Percentiles rank a stretch among this genome's conserved stretches.
Evolutionary conservation across 2,113 vertebrate species (phyloP).

Genomic region (Hippocampus guttulatus): DNA sequence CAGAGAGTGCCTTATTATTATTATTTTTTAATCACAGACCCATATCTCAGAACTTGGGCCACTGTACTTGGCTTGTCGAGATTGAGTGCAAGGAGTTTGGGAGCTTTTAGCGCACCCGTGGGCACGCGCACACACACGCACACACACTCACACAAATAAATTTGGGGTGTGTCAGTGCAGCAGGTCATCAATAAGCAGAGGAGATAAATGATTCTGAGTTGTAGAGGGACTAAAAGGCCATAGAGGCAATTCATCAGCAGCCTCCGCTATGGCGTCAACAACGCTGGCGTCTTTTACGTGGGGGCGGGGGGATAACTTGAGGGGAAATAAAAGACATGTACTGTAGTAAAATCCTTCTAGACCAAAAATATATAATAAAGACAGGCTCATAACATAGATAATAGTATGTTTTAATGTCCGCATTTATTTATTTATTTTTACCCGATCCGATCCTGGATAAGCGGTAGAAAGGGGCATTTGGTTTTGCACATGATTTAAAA

Average conservation of each 20-base stretch:
- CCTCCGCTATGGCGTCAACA: constrained; percentile 17
- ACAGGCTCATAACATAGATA: no score
- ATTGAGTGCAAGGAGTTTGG: not conserved
- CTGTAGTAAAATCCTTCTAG: not conserved
- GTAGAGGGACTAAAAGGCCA: constrained; percentile 62
- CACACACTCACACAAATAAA: not conserved
- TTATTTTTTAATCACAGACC: no score
- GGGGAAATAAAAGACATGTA: not conserved
- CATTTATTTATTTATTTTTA: no score
- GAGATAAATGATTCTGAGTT: constrained; percentile 53
- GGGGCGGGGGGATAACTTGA: not conserved
- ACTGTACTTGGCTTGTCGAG: not conserved
- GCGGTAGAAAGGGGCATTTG: no score
- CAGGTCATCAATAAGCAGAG: constrained; percentile 58
- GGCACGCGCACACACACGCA: no score
- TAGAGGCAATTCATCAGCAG: constrained; percentile 56
- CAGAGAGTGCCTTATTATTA: no score
- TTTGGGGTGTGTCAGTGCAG: constrained; percentile 27
- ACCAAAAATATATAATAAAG: not conserved
- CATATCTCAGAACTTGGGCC: no score
- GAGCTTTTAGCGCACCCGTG: no score
- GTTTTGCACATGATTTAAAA: no score
- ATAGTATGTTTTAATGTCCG: no score
- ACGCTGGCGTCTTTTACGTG: constrained; percentile 14
- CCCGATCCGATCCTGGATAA: no score